Percentiles rank a stretch among this genome's conserved stretches.
These are phyloP conservation scores for Brachyhypopomus gauderio DNA, from an alignment of 2,113 vertebrate species.

Conservation along the genomic window DNA sequence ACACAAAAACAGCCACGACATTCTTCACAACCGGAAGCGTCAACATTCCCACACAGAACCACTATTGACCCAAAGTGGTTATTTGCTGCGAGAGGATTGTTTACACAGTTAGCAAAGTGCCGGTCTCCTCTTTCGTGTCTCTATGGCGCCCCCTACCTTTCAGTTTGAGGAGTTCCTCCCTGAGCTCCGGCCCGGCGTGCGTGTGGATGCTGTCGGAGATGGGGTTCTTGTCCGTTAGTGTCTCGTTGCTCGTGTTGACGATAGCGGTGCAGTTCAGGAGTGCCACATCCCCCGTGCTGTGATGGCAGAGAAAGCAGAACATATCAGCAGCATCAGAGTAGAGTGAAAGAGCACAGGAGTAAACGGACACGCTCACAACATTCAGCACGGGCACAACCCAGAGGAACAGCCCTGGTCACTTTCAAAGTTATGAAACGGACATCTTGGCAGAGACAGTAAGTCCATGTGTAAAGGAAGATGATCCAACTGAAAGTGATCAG, in stretches of 20 bases:
- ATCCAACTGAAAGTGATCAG: background rate
- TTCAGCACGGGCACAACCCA: background rate
- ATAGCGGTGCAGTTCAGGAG: slow-evolving; percentile 92
- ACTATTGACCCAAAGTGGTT: background rate
- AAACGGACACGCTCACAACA: too few relatives aligned
- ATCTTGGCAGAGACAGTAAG: too few relatives aligned
- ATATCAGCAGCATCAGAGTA: slow-evolving; percentile 28
- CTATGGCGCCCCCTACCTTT: slow-evolving; percentile 78
- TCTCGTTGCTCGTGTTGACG: slow-evolving; percentile 95
- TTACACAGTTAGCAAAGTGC: background rate
- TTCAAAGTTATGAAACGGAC: too few relatives aligned
- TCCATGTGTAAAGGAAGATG: background rate
- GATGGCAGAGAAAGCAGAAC: slow-evolving; percentile 22
- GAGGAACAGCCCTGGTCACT: too few relatives aligned
- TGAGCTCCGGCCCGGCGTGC: slow-evolving; percentile 87
- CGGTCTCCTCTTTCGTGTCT: background rate
- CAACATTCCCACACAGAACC: background rate
- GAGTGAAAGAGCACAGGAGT: background rate
- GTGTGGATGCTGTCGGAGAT: slow-evolving; percentile 89
- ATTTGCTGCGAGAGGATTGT: background rate
- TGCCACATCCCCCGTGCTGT: slow-evolving; percentile 87
- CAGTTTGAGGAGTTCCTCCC: slow-evolving; percentile 91
- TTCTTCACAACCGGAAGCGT: background rate
- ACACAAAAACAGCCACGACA: slow-evolving; percentile 5
- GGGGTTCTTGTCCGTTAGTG: slow-evolving; percentile 90